Conservation (phyloP, 2,113 vertebrate species). For the Helogale parvula region DNA sequence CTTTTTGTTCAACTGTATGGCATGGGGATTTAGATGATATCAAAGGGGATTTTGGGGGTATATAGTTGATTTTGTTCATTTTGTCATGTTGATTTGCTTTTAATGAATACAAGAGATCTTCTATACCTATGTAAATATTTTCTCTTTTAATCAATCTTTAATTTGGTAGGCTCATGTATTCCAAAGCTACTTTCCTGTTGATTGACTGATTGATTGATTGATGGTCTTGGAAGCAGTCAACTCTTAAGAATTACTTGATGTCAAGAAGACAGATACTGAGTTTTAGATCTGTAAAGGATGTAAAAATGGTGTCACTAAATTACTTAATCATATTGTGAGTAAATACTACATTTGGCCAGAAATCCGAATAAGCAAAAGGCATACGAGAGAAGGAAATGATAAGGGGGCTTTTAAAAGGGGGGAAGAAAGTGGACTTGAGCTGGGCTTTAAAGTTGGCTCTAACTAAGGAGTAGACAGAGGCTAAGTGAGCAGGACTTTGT, state of each 20-base stretch:
- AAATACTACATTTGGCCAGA: conserved; percentile 11
- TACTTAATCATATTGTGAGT: neutral
- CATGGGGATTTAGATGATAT: neutral
- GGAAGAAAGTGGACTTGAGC: neutral
- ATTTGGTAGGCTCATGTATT: neutral
- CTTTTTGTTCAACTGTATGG: neutral
- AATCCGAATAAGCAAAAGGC: neutral
- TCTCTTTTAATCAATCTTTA: neutral
- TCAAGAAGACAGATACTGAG: neutral
- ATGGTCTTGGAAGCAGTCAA: neutral
- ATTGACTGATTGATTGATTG: neutral
- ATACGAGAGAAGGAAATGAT: neutral
- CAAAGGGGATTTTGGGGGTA: too few relatives aligned
- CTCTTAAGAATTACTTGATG: neutral
- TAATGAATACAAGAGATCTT: neutral
- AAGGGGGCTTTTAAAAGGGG: neutral
- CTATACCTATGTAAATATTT: neutral
- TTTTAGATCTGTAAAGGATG: neutral
- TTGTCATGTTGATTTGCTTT: neutral
- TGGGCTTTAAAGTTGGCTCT: neutral
- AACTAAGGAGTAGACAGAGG: neutral
- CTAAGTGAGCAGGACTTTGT: neutral
- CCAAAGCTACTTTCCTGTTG: neutral
- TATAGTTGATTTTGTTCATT: neutral
- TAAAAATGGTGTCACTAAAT: neutral